Evolutionary conservation across 2,888 invertebrate species (phyloP), one percentile per base, ranked within the genome.

Genomic region (Rhaphigaster nebulosa): DNA sequence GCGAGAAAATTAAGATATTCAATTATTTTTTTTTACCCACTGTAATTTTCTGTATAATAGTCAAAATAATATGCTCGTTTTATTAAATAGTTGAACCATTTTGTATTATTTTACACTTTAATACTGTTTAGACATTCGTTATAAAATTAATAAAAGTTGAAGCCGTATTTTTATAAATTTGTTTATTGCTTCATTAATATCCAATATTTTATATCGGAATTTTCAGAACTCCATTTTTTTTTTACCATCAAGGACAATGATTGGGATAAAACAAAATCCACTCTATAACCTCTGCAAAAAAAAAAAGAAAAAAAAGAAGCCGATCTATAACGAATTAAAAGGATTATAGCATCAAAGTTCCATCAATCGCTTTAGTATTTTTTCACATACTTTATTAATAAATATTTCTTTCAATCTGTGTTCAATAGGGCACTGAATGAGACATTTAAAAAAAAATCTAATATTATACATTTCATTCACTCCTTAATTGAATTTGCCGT

Each of bases 361-460:
- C 34, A 76, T 76, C 34, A 76, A 76, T 38, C 34, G 70, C 70
- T 76, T 76, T 76, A 38, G 34, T 76, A 76, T 76, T 76, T 76
- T 76, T 76, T 38, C 38, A 38, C 8, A 38, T 29, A 8, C 70
- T 76, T 76, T 38, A 76, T 20, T 76, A 38, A 76, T 76, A 76
- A 76, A 76, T 29, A 38, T 34, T 5, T 76, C 70, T 76, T 38
- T 38, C 70, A 76, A 38, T 38, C 20, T 76, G 18, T 26, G 1
- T 20, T 38, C 34, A 38, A 76, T 76, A 23, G 38, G 20, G 70
- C 38, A 34, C 38, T 38, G 34, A 76, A 76, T 76, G 20, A 23
- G 70, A 4, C n/a, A n/a, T n/a, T 34, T 3, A 8, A 34, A 29
- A 76, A 34, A 70, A 76, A 76, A 60, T 12, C 0, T 60, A 12